Conservation (phyloP, 1,140 invertebrate genomes). For the Microplitis mediator region DNA sequence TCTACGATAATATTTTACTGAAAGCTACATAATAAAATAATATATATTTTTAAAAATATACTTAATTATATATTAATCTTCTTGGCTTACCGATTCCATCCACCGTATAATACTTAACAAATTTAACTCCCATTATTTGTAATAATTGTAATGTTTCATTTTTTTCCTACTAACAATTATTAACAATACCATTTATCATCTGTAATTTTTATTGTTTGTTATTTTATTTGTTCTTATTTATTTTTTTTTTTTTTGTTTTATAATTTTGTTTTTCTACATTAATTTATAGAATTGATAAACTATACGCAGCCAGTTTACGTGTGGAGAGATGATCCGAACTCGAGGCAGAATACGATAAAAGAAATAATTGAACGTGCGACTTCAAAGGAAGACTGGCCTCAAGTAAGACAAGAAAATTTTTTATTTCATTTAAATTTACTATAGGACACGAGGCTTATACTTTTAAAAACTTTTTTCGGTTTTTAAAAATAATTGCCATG, state of each 20-base stretch:
- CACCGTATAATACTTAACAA: conserved; percentile 26
- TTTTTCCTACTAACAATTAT: not conserved
- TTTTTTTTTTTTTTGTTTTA: not conserved
- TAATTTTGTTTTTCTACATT: conserved; percentile 7
- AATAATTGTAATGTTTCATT: too few relatives aligned
- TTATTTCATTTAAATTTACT: too few relatives aligned
- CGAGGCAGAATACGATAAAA: conserved; percentile 86
- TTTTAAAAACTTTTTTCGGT: too few relatives aligned
- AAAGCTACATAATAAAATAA: conserved; percentile 18
- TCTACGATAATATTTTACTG: conserved; percentile 14
- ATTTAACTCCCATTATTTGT: not conserved
- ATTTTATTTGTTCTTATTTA: not conserved
- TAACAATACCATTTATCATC: too few relatives aligned
- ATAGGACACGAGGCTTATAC: not conserved
- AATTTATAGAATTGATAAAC: conserved; percentile 80
- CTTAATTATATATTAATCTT: not conserved
- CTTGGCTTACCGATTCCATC: conserved; percentile 28
- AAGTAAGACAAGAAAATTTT: conserved; percentile 61
- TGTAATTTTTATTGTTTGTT: not conserved
- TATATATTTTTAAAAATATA: not conserved
- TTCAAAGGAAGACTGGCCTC: conserved; percentile 88
- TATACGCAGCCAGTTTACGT: conserved; percentile 95
- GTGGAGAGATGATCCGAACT: conserved; percentile 89
- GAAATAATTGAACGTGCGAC: conserved; percentile 87
- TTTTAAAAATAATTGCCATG: too few relatives aligned